Percentiles rank a stretch among this genome's conserved stretches.
Conservation (phyloP, 2,113 vertebrate genomes). For the Cavia aperea region DNA sequence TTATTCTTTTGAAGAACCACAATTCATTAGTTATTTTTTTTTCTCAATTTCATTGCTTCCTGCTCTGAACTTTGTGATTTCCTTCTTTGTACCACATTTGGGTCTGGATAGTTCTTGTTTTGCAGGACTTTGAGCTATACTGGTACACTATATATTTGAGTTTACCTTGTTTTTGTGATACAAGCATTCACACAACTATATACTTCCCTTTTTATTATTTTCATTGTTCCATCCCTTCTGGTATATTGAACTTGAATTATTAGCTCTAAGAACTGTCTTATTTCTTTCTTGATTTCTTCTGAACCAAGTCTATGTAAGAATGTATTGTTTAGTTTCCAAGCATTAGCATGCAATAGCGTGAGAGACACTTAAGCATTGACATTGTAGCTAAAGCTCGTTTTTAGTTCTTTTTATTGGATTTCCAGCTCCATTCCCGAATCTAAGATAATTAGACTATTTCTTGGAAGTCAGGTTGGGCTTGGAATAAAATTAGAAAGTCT, state of each 20-base stretch:
- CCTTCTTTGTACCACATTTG: not conserved
- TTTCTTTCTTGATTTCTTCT: not conserved
- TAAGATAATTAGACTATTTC: conserved; percentile 62
- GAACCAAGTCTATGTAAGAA: not conserved
- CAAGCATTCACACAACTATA: not conserved
- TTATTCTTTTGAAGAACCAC: not conserved
- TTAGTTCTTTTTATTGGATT: not conserved
- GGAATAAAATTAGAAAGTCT: conserved; percentile 59
- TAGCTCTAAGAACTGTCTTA: not conserved
- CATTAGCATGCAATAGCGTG: not conserved
- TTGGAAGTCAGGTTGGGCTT: conserved; percentile 63
- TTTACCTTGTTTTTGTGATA: not conserved
- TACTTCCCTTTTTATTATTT: not conserved
- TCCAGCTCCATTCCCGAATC: not conserved
- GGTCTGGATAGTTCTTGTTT: not conserved
- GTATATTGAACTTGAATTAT: not conserved
- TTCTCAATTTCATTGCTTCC: not conserved
- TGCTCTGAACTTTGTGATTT: not conserved
- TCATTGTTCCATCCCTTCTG: not conserved
- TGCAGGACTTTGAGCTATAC: not conserved
- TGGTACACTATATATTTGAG: not conserved
- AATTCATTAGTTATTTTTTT: not conserved
- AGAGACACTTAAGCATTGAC: conserved; percentile 47
- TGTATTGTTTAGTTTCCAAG: not conserved
- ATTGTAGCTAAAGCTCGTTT: not conserved